Evolutionary conservation across 2,888 invertebrate species (phyloP).

Genomic region (Galerucella calmariensis): DNA sequence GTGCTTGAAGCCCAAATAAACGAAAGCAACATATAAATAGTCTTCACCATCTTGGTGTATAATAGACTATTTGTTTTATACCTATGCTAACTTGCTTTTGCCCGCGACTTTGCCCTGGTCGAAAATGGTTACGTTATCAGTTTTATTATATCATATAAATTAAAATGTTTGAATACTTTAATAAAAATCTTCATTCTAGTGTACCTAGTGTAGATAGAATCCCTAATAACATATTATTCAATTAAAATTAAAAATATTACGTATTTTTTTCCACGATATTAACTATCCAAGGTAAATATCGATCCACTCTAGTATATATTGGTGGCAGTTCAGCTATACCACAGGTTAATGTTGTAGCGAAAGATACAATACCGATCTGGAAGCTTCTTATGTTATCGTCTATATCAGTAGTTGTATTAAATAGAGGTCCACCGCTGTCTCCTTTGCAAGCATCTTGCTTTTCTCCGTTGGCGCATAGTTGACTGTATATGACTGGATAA

Average conservation of each 20-base stretch:
- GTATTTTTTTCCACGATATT: constrained; percentile 59
- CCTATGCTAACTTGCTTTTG: no score
- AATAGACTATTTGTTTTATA: no score
- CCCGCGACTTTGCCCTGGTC: no score
- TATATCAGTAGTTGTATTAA: constrained; percentile 51
- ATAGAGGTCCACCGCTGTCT: constrained; percentile 76
- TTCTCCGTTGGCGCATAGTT: constrained; percentile 74
- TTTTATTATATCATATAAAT: no score
- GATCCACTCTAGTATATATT: constrained; percentile 74
- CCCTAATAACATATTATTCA: neutral
- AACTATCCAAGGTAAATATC: constrained; percentile 75
- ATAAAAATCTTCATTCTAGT: no score
- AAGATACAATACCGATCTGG: constrained; percentile 70
- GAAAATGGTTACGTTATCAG: no score
- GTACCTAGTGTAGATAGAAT: no score
- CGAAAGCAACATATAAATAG: no score
- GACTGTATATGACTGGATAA: constrained; percentile 59
- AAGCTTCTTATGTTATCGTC: constrained; percentile 64
- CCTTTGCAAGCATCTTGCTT: constrained; percentile 72
- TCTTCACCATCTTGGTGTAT: no score
- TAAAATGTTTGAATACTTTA: no score
- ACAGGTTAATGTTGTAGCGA: constrained; percentile 65
- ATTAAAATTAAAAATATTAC: neutral
- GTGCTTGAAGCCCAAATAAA: no score
- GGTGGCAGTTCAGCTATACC: constrained; percentile 72